Conservation (phyloP, 2,888 invertebrate species). For the Euzophera pinguis region DNA sequence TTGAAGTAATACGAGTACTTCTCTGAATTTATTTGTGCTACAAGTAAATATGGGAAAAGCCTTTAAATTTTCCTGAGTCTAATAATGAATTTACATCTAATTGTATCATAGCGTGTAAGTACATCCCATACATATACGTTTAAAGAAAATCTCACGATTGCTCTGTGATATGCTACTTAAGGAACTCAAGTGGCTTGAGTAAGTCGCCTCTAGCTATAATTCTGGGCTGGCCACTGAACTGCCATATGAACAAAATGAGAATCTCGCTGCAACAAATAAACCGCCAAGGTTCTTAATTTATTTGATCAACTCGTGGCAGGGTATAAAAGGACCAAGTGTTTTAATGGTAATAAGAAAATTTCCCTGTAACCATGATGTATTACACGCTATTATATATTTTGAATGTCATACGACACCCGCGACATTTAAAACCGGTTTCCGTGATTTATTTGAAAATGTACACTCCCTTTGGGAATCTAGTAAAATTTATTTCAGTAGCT, state of each 20-base stretch:
- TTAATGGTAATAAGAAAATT: conserved; percentile 2
- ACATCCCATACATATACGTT: no score
- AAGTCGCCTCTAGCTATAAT: conserved; percentile 12
- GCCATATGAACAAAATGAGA: conserved; percentile 10
- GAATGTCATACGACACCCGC: conserved; percentile 3
- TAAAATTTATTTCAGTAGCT: neutral
- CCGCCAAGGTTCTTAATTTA: conserved; percentile 25
- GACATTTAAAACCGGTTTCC: conserved; percentile 4
- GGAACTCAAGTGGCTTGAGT: conserved; percentile 12
- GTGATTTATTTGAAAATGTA: conserved; percentile 6
- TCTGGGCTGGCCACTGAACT: conserved; percentile 1
- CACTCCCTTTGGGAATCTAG: neutral
- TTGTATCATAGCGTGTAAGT: no score
- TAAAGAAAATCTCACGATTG: no score
- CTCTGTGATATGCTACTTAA: neutral
- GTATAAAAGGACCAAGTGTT: neutral
- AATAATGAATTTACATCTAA: no score
- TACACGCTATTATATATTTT: conserved; percentile 3
- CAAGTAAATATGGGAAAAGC: no score
- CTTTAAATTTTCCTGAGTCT: no score
- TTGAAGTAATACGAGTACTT: no score
- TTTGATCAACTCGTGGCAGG: conserved; percentile 20
- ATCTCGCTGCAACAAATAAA: conserved; percentile 17
- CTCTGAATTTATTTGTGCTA: no score
- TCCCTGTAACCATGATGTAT: neutral